These are phyloP conservation scores for Microhierax caerulescens DNA, from an alignment of 2,797 vertebrate genomes.

Conservation along the genomic window DNA sequence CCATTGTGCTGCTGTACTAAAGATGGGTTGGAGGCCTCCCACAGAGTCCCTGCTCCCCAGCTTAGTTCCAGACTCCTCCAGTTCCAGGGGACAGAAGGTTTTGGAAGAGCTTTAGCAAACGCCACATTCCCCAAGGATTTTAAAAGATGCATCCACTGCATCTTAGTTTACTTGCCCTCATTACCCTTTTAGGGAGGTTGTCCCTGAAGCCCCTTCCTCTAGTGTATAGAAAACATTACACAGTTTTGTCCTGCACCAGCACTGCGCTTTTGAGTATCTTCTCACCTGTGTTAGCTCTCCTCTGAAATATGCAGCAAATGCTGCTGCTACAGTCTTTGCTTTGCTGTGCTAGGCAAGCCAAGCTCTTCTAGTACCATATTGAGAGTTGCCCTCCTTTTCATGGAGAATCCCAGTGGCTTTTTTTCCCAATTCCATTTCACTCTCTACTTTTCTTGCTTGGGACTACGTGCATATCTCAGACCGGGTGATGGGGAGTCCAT, in stretches of 20 bases:
- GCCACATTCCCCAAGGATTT: not conserved
- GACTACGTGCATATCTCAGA: not conserved
- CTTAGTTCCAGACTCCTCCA: not conserved
- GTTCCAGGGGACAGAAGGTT: not conserved
- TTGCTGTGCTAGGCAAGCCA: not conserved
- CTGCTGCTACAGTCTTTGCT: not conserved
- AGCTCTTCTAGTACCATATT: not conserved
- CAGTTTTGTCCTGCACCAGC: not conserved
- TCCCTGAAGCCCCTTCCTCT: not conserved
- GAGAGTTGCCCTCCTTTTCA: not conserved
- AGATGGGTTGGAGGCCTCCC: not conserved
- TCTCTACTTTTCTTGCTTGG: not conserved
- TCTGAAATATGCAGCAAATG: not conserved
- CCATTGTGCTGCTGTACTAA: not conserved
- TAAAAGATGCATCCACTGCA: not conserved
- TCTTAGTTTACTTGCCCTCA: not conserved
- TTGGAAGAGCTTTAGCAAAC: not conserved
- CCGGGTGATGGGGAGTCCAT: not conserved
- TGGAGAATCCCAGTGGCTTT: not conserved
- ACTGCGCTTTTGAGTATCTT: not conserved
- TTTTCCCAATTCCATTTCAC: not conserved
- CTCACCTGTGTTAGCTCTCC: not conserved
- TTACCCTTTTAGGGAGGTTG: not conserved
- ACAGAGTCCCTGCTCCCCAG: not conserved
- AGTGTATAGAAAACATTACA: not conserved